Percentiles rank a stretch among this genome's conserved stretches.
phyloP scores from a whole-genome alignment of 2,113 vertebrate species.

The Taurulus bubalis region DNA sequence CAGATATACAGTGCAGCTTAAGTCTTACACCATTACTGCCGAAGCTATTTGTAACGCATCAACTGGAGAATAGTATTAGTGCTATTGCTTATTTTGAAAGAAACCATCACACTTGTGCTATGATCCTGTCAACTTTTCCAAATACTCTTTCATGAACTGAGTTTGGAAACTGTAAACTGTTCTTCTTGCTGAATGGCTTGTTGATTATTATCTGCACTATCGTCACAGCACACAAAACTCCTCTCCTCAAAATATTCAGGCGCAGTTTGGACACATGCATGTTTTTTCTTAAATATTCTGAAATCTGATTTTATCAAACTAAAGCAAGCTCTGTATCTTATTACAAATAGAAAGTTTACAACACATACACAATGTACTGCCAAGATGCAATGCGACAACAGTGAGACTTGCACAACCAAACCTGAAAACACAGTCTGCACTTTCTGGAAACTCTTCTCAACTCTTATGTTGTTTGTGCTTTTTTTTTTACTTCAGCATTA shows the following conservation, averaged over 20 bases:
- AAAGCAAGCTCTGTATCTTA: background rate
- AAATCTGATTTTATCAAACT: background rate
- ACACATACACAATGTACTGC: background rate
- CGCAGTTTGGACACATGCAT: background rate
- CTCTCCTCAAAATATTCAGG: background rate
- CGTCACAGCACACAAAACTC: background rate
- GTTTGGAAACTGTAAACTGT: slow-evolving; percentile 48
- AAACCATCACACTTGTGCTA: slow-evolving; percentile 33
- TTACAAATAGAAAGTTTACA: background rate
- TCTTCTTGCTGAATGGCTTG: background rate
- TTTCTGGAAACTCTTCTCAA: slow-evolving; percentile 7
- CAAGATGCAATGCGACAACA: background rate
- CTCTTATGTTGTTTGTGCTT: slow-evolving; percentile 11
- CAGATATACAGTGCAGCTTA: slow-evolving; percentile 36
- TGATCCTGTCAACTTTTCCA: slow-evolving; percentile 10
- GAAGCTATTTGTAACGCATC: slow-evolving; percentile 38
- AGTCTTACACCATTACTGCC: slow-evolving; percentile 33
- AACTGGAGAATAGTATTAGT: slow-evolving; percentile 55
- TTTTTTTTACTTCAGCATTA: slow-evolving; percentile 6
- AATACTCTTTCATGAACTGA: slow-evolving; percentile 47
- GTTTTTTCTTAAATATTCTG: slow-evolving; percentile 13
- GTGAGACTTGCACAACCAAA: background rate
- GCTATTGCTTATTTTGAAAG: slow-evolving; percentile 27
- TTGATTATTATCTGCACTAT: slow-evolving; percentile 32
- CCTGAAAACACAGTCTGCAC: background rate